These are phyloP conservation scores for Molothrus aeneus DNA, from an alignment of 2,797 vertebrate species.

Conservation along the genomic window DNA sequence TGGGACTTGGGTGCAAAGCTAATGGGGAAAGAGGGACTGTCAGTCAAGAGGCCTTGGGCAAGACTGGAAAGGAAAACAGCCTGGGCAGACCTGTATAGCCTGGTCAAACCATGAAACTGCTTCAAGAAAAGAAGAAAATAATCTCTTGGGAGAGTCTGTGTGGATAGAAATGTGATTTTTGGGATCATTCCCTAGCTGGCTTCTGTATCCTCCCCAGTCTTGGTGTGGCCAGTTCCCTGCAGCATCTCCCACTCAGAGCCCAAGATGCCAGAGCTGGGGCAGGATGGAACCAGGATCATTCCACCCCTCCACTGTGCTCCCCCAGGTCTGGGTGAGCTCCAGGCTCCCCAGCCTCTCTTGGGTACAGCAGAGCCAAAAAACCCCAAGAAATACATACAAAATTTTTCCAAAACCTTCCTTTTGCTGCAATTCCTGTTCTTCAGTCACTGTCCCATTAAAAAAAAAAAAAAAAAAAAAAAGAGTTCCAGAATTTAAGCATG, in stretches of 20 bases:
- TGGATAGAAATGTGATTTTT: not conserved
- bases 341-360: not conserved
- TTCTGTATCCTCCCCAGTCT: not conserved
- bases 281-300: not conserved
- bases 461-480: not conserved
- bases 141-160: not conserved
- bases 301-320: not conserved
- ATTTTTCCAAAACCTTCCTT: not conserved
- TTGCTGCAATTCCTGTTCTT: conserved; percentile 16
- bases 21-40: not conserved
- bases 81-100: not conserved
- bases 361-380: not conserved
- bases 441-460: not conserved
- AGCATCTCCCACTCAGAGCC: not conserved
- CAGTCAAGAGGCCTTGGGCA: not conserved
- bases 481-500: conserved; percentile 7
- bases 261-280: not conserved
- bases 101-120: not conserved
- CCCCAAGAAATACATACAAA: not conserved
- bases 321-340: accelerated
- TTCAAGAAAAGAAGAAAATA: not conserved
- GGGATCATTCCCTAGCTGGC: not conserved
- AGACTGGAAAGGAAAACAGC: not conserved
- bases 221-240: not conserved
- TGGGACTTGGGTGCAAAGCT: not conserved